Evolutionary conservation across 2,113 vertebrate species (phyloP), one percentile per base, ranked within the genome.

Genomic region (Montifringilla adamsi): DNA sequence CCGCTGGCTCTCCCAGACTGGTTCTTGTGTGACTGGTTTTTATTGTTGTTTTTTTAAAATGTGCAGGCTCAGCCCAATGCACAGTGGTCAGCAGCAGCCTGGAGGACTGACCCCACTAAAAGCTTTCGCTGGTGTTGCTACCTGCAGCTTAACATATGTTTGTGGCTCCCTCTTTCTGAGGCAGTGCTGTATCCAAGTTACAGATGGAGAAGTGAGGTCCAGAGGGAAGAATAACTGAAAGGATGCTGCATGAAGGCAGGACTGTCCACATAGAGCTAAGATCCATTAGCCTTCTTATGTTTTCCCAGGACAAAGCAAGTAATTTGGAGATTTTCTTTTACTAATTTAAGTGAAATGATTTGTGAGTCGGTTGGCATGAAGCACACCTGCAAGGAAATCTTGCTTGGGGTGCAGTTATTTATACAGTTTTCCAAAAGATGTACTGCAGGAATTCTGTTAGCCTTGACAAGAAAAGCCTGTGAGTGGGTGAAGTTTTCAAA

Each of bases 221-320:
- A n/a, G 52, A 64, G 53, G 26, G 30, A 60, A 70, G 74, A 81
- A 28, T 37, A 53, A 37, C 47, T 72, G 11, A 35, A 89, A 24
- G 27, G 19, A 24, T 60, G n/a, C 37, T 91, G 24, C 50, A 24
- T 58, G 39, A 87, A 74, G 43, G 31, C 59, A 81, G 55, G 22
- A 14, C 19, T 84, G 50, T 46, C 63, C 18, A 18, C 0, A 0
- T 5, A 28, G 20, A 66, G 15, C 55, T 77, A 50, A 62, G 43
- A 33, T 41, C 15, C 18, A 2, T 59, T 77, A 78, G 26, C 15
- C 10, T 70, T 37, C 10, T 0, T 27, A 4, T 39, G 66, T 67
- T 85, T 74, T 87, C 30, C 10, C 22, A 39, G 47, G 31, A 67
- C 43, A 63, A 78, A 91, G 31, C 5, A 6, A 90, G 49, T 64